Evolutionary conservation across 2,888 invertebrate genomes (phyloP).

Genomic region (Drosophila buzzatii): DNA sequence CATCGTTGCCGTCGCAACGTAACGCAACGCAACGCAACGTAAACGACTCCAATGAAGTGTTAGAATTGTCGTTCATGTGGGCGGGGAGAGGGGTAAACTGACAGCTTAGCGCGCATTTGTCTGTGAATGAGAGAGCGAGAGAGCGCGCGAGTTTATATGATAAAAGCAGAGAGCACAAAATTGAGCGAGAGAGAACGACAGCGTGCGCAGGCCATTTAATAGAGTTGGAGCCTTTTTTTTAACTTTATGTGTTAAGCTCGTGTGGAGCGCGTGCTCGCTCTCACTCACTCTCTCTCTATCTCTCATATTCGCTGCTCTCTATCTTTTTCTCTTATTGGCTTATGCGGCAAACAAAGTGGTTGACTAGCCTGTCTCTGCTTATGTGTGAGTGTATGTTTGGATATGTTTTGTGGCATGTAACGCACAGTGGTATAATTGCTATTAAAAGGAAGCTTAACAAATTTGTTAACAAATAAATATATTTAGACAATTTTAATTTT

Average conservation of each 20-base stretch:
- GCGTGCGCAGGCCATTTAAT: slow-evolving; percentile 54
- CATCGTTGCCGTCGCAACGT: slow-evolving; percentile 59
- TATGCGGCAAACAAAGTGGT: slow-evolving; percentile 76
- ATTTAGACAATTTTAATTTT: too few relatives aligned
- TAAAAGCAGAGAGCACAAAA: slow-evolving; percentile 12
- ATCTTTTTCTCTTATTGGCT: slow-evolving; percentile 66
- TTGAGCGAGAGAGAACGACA: slow-evolving; percentile 25
- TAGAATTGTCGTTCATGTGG: slow-evolving; percentile 60
- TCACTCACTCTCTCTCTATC: slow-evolving; percentile 16
- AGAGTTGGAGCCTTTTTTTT: slow-evolving; percentile 64
- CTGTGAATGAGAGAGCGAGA: background rate
- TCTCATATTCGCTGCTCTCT: slow-evolving; percentile 25
- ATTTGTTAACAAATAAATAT: background rate
- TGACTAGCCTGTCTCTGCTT: slow-evolving; percentile 47
- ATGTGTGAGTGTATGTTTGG: slow-evolving; percentile 55
- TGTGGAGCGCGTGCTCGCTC: slow-evolving; percentile 53
- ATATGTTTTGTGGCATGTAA: slow-evolving; percentile 63
- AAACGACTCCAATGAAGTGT: slow-evolving; percentile 76
- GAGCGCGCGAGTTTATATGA: background rate
- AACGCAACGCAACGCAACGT: slow-evolving; percentile 47
- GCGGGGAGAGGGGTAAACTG: slow-evolving; percentile 15
- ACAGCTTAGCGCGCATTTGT: slow-evolving; percentile 39
- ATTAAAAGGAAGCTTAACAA: background rate
- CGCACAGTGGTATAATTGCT: slow-evolving; percentile 56
- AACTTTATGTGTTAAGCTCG: slow-evolving; percentile 37